phyloP scores from a whole-genome alignment of 2,113 vertebrate genomes.

The Anguilla japonica region DNA sequence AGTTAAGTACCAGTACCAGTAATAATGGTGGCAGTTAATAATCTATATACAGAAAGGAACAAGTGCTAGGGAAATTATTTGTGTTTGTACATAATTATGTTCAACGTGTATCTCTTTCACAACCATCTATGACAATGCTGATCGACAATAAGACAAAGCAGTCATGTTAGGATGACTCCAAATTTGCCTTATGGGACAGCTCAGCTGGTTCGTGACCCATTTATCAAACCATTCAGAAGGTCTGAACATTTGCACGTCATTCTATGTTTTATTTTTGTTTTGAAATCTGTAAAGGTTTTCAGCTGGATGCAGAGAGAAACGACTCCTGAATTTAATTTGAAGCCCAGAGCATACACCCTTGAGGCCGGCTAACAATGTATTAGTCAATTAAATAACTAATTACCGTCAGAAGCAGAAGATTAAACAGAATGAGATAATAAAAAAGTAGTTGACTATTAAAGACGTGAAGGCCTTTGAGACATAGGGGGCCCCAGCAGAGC shows the following conservation, averaged over 20 bases:
- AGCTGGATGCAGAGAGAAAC: neutral
- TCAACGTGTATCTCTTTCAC: too few species aligned
- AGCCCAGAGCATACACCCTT: neutral
- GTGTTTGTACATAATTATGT: too few species aligned
- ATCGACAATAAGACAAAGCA: too few species aligned
- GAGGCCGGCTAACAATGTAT: neutral
- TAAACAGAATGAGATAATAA: neutral
- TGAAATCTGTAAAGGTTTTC: neutral
- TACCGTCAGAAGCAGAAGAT: neutral
- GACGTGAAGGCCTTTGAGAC: too few species aligned
- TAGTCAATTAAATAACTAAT: too few species aligned
- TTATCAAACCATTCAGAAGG: too few species aligned
- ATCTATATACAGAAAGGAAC: too few species aligned
- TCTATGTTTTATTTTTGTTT: neutral
- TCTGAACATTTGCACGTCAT: too few species aligned
- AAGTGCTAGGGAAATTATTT: too few species aligned
- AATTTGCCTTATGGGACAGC: neutral
- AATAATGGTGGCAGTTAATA: too few species aligned
- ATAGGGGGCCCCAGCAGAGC: conserved; percentile 38
- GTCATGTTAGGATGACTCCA: neutral
- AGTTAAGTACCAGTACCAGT: too few species aligned
- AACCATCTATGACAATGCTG: too few species aligned
- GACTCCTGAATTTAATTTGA: neutral
- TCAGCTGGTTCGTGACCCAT: neutral
- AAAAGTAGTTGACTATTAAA: neutral